Evolutionary conservation across 2,113 vertebrate genomes (phyloP).

Genomic region (Clarias macrocephalus): DNA sequence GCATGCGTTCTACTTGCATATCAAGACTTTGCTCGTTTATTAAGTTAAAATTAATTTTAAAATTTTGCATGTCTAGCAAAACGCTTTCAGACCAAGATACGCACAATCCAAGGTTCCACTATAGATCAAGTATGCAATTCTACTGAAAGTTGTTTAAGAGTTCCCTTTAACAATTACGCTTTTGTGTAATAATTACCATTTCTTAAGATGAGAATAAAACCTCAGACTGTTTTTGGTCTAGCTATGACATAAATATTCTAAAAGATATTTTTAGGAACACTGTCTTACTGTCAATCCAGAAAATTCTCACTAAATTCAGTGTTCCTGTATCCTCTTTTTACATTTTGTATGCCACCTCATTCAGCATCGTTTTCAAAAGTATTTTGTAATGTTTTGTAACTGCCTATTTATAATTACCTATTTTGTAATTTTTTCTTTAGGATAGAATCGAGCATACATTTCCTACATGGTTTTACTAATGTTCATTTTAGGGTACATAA

Average conservation of each 20-base stretch:
- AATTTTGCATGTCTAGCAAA: too few species aligned
- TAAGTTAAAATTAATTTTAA: too few species aligned
- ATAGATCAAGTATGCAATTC: background rate
- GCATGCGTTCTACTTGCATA: too few species aligned
- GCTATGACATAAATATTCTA: background rate
- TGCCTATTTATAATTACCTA: too few species aligned
- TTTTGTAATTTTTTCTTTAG: background rate
- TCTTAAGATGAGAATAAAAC: background rate
- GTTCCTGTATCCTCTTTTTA: background rate
- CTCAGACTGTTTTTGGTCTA: background rate
- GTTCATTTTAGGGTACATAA: background rate
- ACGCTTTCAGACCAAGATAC: too few species aligned
- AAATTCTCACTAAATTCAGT: background rate
- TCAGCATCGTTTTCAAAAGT: too few species aligned
- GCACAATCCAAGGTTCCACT: too few species aligned
- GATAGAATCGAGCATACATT: background rate
- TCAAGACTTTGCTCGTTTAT: too few species aligned
- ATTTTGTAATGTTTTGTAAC: too few species aligned
- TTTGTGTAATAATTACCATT: background rate
- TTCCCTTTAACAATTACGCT: background rate
- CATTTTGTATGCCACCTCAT: background rate
- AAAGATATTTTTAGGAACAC: background rate
- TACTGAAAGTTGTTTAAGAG: background rate
- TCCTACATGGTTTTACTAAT: background rate
- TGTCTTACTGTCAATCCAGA: background rate